Evolutionary conservation across 2,888 invertebrate genomes (phyloP).

Genomic region (Monopis laevigella): DNA sequence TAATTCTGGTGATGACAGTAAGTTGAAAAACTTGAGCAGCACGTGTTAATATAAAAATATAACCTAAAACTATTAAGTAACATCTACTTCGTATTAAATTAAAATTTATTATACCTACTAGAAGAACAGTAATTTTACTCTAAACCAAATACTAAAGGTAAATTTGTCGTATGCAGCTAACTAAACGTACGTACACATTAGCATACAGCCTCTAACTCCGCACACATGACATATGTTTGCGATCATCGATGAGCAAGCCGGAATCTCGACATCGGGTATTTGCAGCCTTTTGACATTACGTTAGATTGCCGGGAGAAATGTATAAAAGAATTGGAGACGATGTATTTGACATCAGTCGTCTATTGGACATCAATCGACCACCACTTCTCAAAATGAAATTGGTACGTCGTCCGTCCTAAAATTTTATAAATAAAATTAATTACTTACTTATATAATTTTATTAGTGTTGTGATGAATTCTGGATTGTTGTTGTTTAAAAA

Average conservation of each 20-base stretch:
- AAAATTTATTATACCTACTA: too few species aligned
- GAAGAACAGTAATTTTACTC: too few species aligned
- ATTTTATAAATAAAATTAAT: too few species aligned
- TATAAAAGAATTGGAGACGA: conserved; percentile 51
- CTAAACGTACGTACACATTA: conserved; percentile 7
- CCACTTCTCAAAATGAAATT: conserved; percentile 43
- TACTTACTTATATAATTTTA: background rate
- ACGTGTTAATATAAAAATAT: too few species aligned
- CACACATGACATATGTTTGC: conserved; percentile 18
- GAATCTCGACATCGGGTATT: conserved; percentile 46
- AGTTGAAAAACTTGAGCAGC: too few species aligned
- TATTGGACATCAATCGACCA: conserved; percentile 36
- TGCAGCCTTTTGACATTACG: conserved; percentile 47
- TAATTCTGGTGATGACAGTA: too few species aligned
- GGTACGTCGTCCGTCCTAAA: conserved; percentile 31
- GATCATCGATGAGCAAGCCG: conserved; percentile 39
- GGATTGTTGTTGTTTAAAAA: background rate
- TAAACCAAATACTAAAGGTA: too few species aligned
- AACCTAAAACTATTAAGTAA: too few species aligned
- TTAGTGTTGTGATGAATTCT: background rate
- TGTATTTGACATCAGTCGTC: conserved; percentile 45
- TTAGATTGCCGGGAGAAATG: conserved; percentile 45
- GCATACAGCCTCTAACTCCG: conserved; percentile 9
- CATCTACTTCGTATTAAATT: too few species aligned
- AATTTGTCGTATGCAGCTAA: too few species aligned